Percentiles rank a stretch among this genome's conserved stretches.
phyloP scores from a whole-genome alignment of 2,797 vertebrate species.

The Urocyon cinereoargenteus region DNA sequence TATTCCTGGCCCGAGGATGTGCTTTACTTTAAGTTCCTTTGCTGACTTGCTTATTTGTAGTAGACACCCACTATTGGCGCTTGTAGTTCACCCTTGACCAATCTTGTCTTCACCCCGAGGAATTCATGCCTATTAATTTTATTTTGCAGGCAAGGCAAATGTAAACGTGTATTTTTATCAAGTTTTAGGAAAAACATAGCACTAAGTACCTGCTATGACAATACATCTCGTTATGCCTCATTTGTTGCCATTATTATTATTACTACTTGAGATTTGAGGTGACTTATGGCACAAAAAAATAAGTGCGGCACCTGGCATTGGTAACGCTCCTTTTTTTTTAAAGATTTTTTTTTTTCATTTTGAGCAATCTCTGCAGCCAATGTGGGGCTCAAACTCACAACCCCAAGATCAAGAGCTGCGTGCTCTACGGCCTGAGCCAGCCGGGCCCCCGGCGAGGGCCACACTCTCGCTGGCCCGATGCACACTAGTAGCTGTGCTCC shows the following conservation, averaged over 20 bases:
- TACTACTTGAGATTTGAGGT: neutral
- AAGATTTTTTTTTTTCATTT: neutral
- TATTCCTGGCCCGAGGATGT: constrained; percentile 46
- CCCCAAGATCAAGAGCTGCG: neutral
- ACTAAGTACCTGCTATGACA: constrained; percentile 28
- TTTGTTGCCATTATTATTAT: neutral
- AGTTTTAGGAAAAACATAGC: constrained; percentile 20
- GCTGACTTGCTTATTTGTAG: constrained; percentile 65
- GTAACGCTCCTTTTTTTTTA: neutral
- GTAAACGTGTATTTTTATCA: constrained; percentile 41
- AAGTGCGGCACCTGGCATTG: neutral
- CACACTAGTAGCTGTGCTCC: neutral
- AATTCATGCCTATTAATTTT: constrained; percentile 33
- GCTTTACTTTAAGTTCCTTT: neutral
- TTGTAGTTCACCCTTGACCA: constrained; percentile 7
- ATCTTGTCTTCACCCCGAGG: constrained; percentile 55
- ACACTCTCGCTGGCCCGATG: neutral
- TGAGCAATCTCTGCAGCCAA: neutral
- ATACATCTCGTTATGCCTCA: neutral
- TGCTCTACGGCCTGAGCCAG: neutral
- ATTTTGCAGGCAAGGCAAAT: constrained; percentile 23
- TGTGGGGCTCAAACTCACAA: neutral
- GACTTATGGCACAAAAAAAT: neutral
- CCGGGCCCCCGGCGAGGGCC: too few relatives aligned
- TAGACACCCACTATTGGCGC: constrained; percentile 11